Evolutionary conservation across 35 echinoderm and acorn worm genomes (phyloP), one percentile per base, ranked within the genome.

Genomic region (Anneissia japonica): DNA sequence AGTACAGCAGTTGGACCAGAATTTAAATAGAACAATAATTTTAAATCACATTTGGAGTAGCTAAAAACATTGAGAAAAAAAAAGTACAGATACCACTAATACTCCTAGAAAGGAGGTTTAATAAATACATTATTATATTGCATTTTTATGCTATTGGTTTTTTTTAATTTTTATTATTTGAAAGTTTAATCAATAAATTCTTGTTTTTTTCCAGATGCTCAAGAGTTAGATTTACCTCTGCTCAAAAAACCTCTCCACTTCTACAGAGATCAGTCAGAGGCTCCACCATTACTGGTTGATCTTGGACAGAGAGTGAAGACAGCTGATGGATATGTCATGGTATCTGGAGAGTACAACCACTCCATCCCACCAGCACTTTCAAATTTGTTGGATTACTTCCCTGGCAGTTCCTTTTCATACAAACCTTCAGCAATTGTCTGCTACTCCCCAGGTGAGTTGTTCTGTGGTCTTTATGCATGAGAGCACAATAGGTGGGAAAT

Each of bases 391-490:
- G 92, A 97, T 56, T 84, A 93, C 77, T 99, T 99, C 55, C 91
- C 91, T 2, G 85, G 86, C 11, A 87, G 82, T 28, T 84, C 82
- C 46, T 97, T 88, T 41, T 64, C 64, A 46, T 99, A 94, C 76
- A 99, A 99, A 41, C 96, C 96, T 37, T 94, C 89, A 0, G 96
- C 86, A 28, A 99, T 99, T 84, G 96, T 99, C 6, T 99, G 96
- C 73, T 99, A 99, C 43, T 99, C 96, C 2, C 96, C 96, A 81
- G 96, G 96, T 99, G 72, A 83, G 87, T 82, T 14, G 14, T n/a
- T n/a, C n/a, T n/a, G n/a, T n/a, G n/a, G n/a, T n/a, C n/a, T n/a
- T n/a, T n/a, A n/a, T n/a, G n/a, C n/a, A n/a, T n/a, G n/a, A n/a
- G n/a, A n/a, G n/a, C n/a, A n/a, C n/a, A n/a, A n/a, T n/a, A n/a